Conservation (phyloP, 2,888 invertebrate species). For the Troides oblongomaculatus region DNA sequence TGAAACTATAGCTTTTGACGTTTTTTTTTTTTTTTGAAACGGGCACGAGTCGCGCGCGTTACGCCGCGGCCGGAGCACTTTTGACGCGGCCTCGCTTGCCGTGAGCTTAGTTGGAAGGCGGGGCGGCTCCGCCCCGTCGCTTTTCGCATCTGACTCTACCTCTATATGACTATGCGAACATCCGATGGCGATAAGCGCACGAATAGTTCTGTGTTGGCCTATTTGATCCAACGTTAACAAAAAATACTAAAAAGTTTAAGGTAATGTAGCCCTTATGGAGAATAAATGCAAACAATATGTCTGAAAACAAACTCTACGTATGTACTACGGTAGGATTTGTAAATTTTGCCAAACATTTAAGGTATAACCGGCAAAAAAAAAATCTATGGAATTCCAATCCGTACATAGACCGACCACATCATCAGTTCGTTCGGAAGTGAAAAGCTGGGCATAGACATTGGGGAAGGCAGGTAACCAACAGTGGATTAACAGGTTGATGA, state of each 20-base stretch:
- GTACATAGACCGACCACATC: too few species aligned
- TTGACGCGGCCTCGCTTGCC: constrained; percentile 65
- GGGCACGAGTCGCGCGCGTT: constrained; percentile 52
- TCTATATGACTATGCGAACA: constrained; percentile 23
- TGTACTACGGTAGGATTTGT: too few species aligned
- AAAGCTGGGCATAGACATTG: too few species aligned
- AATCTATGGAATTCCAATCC: too few species aligned
- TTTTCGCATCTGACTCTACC: constrained; percentile 62
- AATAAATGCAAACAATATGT: too few species aligned
- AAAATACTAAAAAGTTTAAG: neutral
- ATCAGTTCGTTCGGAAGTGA: too few species aligned
- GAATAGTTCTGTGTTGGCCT: constrained; percentile 13
- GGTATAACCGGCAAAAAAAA: too few species aligned
- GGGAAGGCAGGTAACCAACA: too few species aligned
- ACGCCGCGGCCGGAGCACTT: constrained; percentile 66
- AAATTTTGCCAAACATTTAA: too few species aligned
- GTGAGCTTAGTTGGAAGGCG: constrained; percentile 63
- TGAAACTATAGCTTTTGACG: constrained; percentile 40
- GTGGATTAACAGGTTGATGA: too few species aligned
- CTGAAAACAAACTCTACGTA: too few species aligned
- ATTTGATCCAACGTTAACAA: constrained; percentile 18
- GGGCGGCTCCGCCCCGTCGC: constrained; percentile 74
- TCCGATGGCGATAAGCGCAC: constrained; percentile 11
- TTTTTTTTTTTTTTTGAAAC: constrained; percentile 44
- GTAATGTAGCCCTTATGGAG: too few species aligned